phyloP scores from a whole-genome alignment of 2,113 vertebrate genomes.

The Lamprotornis superbus region DNA sequence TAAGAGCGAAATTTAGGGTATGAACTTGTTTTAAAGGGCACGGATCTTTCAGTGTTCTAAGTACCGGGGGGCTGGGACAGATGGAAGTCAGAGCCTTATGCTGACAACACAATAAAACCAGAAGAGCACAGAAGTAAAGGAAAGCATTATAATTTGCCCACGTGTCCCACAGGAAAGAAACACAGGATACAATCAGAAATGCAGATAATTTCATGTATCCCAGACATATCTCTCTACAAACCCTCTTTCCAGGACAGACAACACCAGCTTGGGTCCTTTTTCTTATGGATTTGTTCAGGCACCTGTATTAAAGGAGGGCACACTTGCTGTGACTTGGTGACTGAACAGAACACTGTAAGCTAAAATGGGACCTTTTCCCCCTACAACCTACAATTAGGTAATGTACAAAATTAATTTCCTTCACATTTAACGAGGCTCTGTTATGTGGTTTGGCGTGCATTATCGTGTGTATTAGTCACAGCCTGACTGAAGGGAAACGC shows the following conservation, averaged over 20 bases:
- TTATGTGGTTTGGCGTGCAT: constrained; percentile 3
- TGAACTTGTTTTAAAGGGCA: neutral
- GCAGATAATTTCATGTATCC: neutral
- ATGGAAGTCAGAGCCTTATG: neutral
- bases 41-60: neutral
- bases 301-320: neutral
- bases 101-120: neutral
- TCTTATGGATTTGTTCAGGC: neutral
- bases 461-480: constrained; percentile 54
- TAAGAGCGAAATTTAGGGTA: neutral
- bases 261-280: neutral
- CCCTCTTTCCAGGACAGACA: neutral
- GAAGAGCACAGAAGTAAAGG: neutral
- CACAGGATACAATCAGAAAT: neutral
- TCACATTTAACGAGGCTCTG: constrained; percentile 30
- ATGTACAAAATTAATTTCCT: constrained; percentile 56
- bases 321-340: neutral
- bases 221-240: neutral
- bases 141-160: neutral
- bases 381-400: neutral
- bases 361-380: neutral
- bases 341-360: neutral
- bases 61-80: neutral
- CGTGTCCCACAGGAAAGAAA: neutral
- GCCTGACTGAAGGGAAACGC: constrained; percentile 42